Conservation (phyloP, 2,113 vertebrate genomes). For the Chionomys nivalis region DNA sequence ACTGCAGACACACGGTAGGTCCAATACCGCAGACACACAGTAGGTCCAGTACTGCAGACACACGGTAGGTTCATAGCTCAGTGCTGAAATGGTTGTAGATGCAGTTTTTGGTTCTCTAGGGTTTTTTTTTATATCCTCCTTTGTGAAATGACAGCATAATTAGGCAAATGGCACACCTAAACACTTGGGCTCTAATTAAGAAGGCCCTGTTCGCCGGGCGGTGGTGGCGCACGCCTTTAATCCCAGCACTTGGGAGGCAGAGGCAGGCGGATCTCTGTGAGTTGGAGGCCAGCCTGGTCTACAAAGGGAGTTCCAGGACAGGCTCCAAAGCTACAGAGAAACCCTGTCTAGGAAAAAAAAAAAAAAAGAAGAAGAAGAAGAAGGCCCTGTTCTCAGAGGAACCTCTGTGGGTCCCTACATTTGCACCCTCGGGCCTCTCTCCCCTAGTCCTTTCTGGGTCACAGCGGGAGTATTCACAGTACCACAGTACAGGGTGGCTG, state of each 20-base stretch:
- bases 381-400: neutral
- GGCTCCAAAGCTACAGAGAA: too few relatives aligned
- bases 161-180: too few relatives aligned
- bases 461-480: accelerated
- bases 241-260: too few relatives aligned
- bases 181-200: neutral
- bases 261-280: too few relatives aligned
- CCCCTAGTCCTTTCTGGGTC: accelerated
- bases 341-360: too few relatives aligned
- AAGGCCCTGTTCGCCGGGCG: neutral
- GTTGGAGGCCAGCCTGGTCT: too few relatives aligned
- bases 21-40: too few relatives aligned
- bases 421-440: too few relatives aligned
- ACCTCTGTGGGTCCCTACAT: neutral
- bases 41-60: neutral
- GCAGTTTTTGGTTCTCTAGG: neutral
- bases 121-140: neutral
- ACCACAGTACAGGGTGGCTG: accelerated
- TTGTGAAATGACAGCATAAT: neutral
- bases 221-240: too few relatives aligned
- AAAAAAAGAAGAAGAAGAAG: too few relatives aligned
- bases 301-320: too few relatives aligned
- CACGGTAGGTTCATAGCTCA: neutral
- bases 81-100: neutral
- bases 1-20: neutral